A percentile compares a stretch with the other conserved stretches of the same genome.
These are phyloP conservation scores for Dryocosmus kuriphilus DNA, from an alignment of 2,888 invertebrate genomes.

Conservation along the genomic window DNA sequence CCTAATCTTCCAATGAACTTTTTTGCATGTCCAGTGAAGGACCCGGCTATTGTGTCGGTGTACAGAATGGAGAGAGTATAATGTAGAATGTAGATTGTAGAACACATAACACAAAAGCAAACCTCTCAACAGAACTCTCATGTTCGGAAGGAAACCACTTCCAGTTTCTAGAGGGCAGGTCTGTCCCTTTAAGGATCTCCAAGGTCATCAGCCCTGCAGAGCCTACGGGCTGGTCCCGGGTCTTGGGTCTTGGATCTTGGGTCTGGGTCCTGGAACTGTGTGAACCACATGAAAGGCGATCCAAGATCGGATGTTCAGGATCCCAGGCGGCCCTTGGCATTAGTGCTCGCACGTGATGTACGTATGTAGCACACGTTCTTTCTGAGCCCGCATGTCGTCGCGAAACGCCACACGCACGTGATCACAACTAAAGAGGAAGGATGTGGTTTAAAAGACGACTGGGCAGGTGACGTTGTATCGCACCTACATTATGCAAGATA, in stretches of 20 bases:
- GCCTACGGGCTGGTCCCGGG: constrained; percentile 46
- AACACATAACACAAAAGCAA: constrained; percentile 32
- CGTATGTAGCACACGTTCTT: constrained; percentile 39
- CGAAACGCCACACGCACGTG: constrained; percentile 52
- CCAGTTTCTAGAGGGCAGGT: constrained; percentile 42
- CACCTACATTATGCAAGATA: constrained; percentile 64
- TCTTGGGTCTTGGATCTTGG: constrained; percentile 25
- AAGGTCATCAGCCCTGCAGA: constrained; percentile 70
- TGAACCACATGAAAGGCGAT: constrained; percentile 73
- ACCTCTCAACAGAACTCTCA: not conserved
- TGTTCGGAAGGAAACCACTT: constrained; percentile 40
- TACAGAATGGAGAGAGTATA: not conserved
- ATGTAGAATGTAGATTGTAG: constrained; percentile 14
- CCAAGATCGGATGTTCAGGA: constrained; percentile 61
- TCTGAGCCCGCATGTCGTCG: constrained; percentile 42
- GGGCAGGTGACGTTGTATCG: constrained; percentile 67
- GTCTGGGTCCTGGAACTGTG: constrained; percentile 59
- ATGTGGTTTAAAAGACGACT: constrained; percentile 73
- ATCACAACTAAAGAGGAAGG: constrained; percentile 69
- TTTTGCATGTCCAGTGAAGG: constrained; percentile 2
- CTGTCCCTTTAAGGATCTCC: constrained; percentile 63
- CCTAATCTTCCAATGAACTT: too few species aligned
- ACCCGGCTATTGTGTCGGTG: constrained; percentile 10
- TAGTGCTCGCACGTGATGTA: constrained; percentile 33
- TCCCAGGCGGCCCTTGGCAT: constrained; percentile 19